Evolutionary conservation across 2,888 invertebrate species (phyloP), one percentile per base, ranked within the genome.

Genomic region (Steromphala cineraria): DNA sequence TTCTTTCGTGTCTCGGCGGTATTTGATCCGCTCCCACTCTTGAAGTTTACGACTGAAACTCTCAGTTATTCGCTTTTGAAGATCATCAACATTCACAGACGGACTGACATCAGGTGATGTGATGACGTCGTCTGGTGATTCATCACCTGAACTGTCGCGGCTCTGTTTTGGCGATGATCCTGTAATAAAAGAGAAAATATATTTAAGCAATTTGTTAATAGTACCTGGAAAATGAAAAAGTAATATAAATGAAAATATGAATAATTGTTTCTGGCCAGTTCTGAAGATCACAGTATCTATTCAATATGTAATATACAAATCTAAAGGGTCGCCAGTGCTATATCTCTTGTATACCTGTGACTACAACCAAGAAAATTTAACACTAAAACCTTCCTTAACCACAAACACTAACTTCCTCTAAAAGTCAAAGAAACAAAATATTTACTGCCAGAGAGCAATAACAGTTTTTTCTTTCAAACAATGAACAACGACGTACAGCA

Each of bases 21-120:
- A 90, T 74, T 91, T 91, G 31, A 90, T 89, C 67, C 87, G 83
- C 90, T 97, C 96, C 98, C 97, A 98, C 92, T 97, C 97, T 85
- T 96, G 96, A 40, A 98, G 94, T 92, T 97, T 97, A 92, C 96
- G 96, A 53, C 96, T 95, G 92, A 97, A 97, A 89, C 97, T 97
- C 82, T 97, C 96, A 28, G 96, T 96, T 15, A 97, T 94, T 86
- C 96, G 96, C 86, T 92, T 91, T 85, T 94, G 93, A 31, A 94
- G 90, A 79, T 94, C 94, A 79, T 94, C 93, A 52, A 94, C 92
- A 76, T 87, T 89, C 67, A 89, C 83, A n/a, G 88, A 81, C 17
- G 84, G 86, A 28, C 82, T 78, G 10, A 53, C 79, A 13, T 28
- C 80, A n/a, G 76, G 85, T 74, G 83, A 84, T 8, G 84, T 84